phyloP scores from a whole-genome alignment of 2,888 invertebrate species.

The Synanthedon vespiformis region DNA sequence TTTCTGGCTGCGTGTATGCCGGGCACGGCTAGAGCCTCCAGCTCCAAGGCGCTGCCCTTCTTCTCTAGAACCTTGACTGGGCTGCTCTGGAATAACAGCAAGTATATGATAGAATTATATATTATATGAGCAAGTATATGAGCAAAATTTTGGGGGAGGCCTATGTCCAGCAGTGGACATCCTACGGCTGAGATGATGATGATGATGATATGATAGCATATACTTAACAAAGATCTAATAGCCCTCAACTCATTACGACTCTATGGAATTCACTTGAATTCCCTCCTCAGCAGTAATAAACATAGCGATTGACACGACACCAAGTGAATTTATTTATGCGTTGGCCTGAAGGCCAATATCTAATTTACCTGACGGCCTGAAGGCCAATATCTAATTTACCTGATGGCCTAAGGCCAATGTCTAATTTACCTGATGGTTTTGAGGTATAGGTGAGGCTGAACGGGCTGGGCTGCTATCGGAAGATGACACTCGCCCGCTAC shows the following conservation, averaged over 20 bases:
- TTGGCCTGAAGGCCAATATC: background rate
- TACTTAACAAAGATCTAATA: background rate
- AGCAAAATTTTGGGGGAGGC: too few species aligned
- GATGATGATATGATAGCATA: background rate
- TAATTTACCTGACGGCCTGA: too few species aligned
- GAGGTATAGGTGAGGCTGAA: constrained; percentile 42
- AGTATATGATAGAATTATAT: too few species aligned
- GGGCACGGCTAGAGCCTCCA: constrained; percentile 46
- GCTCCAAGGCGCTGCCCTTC: constrained; percentile 44
- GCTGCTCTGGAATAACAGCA: constrained; percentile 28
- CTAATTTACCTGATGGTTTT: constrained; percentile 10
- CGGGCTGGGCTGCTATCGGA: constrained; percentile 60
- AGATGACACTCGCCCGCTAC: constrained; percentile 53
- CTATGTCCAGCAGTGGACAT: too few species aligned
- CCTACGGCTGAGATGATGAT: too few species aligned
- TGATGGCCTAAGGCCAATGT: constrained; percentile 4
- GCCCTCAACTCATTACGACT: background rate
- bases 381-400: background rate
- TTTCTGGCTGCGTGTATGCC: constrained; percentile 46
- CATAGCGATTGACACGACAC: too few species aligned
- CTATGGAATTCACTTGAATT: too few species aligned
- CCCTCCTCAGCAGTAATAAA: too few species aligned
- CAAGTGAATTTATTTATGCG: background rate
- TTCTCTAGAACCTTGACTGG: constrained; percentile 45
- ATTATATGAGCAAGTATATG: too few species aligned